Base-by-base conservation (phyloP, 2,797 vertebrate genomes). In the Chaetodon trifasciatus region DNA sequence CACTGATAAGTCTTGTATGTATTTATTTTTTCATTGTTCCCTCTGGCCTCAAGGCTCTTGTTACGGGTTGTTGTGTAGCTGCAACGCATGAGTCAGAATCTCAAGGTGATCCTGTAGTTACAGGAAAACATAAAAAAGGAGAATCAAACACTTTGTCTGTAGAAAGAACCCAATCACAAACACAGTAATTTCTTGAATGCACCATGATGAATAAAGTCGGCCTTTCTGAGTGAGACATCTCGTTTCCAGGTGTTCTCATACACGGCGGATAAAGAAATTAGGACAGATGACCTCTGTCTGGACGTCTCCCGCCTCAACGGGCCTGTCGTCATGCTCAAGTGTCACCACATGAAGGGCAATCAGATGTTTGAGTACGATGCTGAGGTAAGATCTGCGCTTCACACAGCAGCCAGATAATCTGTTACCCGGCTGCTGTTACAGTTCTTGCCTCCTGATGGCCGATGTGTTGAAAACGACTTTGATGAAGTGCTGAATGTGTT, bases 261-360 rank as follows among this genome's bases (percentile, higher is more conserved):
- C 90, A 99, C 98, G 0, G 98, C 98, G 0, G 98, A 99, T 92
- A 99, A 98, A 91, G 98, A 99, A 96, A 98, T 99, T 68, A 94
- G 98, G 82, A 99, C 98, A 0, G 98, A 99, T 12, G 98, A 99
- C 84, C 94, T 99, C 86, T 99, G 98, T 82, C 94, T 99, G 93
- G 98, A 99, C 55, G 98, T 99, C 61, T 98, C 98, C 2, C 96
- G 98, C 70, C 96, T 99, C 80, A 99, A 97, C 42, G 98, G 98
- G 17, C 98, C 98, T 0, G 95, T 99, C 10, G 93, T 97, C 74
- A 99, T 99, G 98, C 94, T 99, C 64, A 99, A 99, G 94, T 99
- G 98, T 89, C 98, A 99, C 88, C 98, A 99, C 91, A 98, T 99
- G 98, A 96, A 97, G 89, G 98, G 98, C 65, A 99, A 99, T 93